These are phyloP conservation scores for Nematopogon swammerdamellus DNA, from an alignment of 2,888 invertebrate genomes.

Conservation along the genomic window DNA sequence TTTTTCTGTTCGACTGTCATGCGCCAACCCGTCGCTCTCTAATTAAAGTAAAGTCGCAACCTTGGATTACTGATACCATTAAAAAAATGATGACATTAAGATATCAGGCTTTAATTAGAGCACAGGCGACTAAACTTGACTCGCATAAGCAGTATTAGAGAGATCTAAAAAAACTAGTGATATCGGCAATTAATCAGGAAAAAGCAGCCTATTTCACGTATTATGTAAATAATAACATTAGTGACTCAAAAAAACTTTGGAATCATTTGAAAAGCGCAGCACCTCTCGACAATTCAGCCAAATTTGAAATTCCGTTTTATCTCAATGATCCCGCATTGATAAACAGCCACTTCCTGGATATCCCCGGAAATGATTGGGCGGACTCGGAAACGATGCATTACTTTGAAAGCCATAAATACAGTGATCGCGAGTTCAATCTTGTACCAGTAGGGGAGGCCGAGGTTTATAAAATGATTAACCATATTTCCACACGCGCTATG, in stretches of 20 bases:
- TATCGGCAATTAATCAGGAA: neutral
- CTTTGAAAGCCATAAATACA: too few relatives aligned
- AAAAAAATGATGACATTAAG: slow-evolving; percentile 1
- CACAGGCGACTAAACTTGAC: neutral
- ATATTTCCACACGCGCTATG: too few relatives aligned
- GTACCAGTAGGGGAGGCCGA: too few relatives aligned
- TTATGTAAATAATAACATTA: neutral
- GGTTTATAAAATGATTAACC: too few relatives aligned
- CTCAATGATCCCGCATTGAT: neutral
- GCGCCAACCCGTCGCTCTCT: neutral
- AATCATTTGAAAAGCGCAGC: neutral
- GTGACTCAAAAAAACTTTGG: neutral
- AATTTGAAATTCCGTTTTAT: neutral
- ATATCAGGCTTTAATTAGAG: neutral
- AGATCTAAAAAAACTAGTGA: slow-evolving; percentile 1
- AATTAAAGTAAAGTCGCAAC: neutral
- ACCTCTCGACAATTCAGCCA: neutral
- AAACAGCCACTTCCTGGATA: too few relatives aligned
- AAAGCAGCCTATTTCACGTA: slow-evolving; percentile 2
- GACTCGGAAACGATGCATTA: too few relatives aligned
- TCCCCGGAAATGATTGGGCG: too few relatives aligned
- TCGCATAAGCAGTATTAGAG: neutral
- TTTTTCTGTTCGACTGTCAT: neutral
- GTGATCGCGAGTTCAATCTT: too few relatives aligned
- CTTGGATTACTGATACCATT: slow-evolving; percentile 2